Evolutionary conservation across 1,140 invertebrate genomes (phyloP).

Genomic region (Lasioglossum baleicum): DNA sequence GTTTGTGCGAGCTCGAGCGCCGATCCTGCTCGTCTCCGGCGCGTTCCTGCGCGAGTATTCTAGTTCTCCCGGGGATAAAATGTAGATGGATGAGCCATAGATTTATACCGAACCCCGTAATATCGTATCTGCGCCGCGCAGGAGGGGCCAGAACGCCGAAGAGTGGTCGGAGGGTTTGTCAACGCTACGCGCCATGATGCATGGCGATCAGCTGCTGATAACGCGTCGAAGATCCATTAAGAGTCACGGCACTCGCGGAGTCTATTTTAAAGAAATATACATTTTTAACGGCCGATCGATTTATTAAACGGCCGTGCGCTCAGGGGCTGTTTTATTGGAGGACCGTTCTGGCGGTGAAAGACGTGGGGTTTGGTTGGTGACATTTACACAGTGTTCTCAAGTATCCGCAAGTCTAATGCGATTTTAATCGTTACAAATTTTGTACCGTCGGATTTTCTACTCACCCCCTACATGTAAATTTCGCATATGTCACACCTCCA

Average conservation of each 20-base stretch:
- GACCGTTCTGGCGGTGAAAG: too few relatives aligned
- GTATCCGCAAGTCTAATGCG: too few relatives aligned
- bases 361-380: too few relatives aligned
- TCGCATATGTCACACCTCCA: too few relatives aligned
- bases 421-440: too few relatives aligned
- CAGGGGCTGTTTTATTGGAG: background rate
- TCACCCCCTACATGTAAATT: too few relatives aligned
- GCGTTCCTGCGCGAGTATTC: slow-evolving; percentile 47
- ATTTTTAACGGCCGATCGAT: background rate
- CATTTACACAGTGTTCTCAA: too few relatives aligned
- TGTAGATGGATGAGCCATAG: slow-evolving; percentile 77
- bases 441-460: too few relatives aligned
- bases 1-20: slow-evolving; percentile 34
- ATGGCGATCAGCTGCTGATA: slow-evolving; percentile 76
- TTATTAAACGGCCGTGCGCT: background rate
- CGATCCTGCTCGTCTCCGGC: slow-evolving; percentile 11
- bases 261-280: slow-evolving; percentile 22
- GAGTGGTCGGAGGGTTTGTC: slow-evolving; percentile 71
- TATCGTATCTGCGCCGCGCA: slow-evolving; percentile 68
- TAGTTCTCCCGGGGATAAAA: slow-evolving; percentile 70
- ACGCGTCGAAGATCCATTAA: slow-evolving; percentile 72
- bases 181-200: slow-evolving; percentile 71
- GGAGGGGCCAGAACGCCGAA: slow-evolving; percentile 60
- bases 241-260: slow-evolving; percentile 57
- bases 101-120: slow-evolving; percentile 75